phyloP scores from a whole-genome alignment of 2,888 invertebrate species.

The Rhimphoctona megacephalus region DNA sequence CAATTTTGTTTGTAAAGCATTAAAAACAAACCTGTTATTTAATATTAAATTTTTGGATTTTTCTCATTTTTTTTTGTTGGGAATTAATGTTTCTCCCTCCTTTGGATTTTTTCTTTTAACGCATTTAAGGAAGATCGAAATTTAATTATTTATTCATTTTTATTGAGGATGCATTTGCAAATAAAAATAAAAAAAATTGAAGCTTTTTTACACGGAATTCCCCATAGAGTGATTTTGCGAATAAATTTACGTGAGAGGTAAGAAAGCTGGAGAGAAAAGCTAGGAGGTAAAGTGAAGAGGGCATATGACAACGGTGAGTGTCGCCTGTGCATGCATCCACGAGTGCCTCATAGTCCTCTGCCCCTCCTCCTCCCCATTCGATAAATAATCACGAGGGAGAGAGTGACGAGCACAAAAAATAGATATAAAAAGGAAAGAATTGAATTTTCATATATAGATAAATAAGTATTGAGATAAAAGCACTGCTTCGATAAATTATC shows the following conservation, averaged over 20 bases:
- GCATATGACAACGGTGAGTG: constrained; percentile 27
- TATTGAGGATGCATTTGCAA: neutral
- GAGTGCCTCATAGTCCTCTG: constrained; percentile 49
- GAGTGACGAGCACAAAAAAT: constrained; percentile 6
- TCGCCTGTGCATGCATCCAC: constrained; percentile 16
- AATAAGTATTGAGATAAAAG: constrained; percentile 55
- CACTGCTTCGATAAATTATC: constrained; percentile 56
- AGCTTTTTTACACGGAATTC: neutral
- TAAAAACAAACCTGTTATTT: neutral
- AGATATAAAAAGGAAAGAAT: constrained; percentile 22
- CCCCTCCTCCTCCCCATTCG: constrained; percentile 44
- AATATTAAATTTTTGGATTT: neutral
- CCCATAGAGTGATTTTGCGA: constrained; percentile 9
- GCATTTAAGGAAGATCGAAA: neutral
- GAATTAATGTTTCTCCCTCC: neutral
- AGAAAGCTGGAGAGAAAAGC: constrained; percentile 23
- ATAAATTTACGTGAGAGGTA: constrained; percentile 58
- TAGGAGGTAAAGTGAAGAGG: constrained; percentile 23
- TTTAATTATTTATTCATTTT: neutral
- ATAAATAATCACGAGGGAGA: constrained; percentile 55
- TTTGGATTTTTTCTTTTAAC: neutral
- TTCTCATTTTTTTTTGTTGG: neutral
- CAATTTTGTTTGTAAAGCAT: neutral
- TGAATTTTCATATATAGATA: constrained; percentile 58
- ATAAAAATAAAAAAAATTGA: too few relatives aligned